These are phyloP conservation scores for Pristionchus japonicus DNA, from an alignment of 2,888 invertebrate species.

Conservation along the genomic window DNA sequence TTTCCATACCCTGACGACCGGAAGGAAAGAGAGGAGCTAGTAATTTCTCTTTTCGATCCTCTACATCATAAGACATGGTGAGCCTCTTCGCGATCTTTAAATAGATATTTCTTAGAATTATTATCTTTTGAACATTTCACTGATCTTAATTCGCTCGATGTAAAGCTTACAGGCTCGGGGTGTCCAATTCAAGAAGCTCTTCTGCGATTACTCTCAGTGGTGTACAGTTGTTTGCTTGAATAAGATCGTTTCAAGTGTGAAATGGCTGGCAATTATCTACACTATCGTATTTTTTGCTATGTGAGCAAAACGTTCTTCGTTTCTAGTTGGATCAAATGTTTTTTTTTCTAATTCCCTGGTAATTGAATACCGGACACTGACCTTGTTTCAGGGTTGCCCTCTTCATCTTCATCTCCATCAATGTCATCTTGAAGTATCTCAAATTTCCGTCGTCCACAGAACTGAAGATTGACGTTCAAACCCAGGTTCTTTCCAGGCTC, in stretches of 20 bases:
- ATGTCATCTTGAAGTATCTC: not conserved
- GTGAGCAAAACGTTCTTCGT: not conserved
- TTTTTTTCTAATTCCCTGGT: too few species aligned
- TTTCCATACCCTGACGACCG: not conserved
- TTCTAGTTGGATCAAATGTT: not conserved
- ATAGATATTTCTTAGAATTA: too few species aligned
- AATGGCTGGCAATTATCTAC: not conserved
- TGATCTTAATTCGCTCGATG: too few species aligned
- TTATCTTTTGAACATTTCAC: too few species aligned
- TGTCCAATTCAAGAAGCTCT: not conserved
- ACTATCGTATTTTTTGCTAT: not conserved
- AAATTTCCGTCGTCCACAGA: not conserved
- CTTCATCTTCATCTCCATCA: conserved; percentile 4
- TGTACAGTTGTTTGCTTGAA: not conserved
- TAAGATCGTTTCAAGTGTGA: not conserved
- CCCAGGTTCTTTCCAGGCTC: too few species aligned
- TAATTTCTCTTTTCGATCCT: not conserved
- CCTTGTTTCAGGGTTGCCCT: not conserved
- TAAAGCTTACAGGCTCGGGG: too few species aligned
- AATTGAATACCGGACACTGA: too few species aligned
- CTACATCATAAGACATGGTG: not conserved
- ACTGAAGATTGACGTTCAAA: not conserved
- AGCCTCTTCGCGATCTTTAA: not conserved
- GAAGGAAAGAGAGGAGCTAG: not conserved
- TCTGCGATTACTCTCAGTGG: not conserved